Evolutionary conservation across 2,888 invertebrate species (phyloP), one percentile per base, ranked within the genome.

Genomic region (Oxystoma pomonae): DNA sequence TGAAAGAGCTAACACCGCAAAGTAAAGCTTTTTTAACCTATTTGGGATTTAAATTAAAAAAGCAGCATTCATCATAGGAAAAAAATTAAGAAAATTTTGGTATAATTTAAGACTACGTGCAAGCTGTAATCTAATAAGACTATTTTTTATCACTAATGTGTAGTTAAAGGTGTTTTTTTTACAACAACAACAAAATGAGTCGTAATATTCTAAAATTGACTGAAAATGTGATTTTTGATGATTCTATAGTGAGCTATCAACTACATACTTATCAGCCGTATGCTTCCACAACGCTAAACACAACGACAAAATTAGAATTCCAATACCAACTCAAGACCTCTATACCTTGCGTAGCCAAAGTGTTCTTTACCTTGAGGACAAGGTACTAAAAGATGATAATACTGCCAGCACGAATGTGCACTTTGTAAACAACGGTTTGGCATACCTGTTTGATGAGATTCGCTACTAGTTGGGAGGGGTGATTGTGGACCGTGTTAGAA

Each of bases 241-340:
- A 71, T 57, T 66, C 65, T 9, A 69, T 74, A 60, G 65, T 65
- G 55, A 67, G 68, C 63, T 66, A 65, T 62, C 69, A 75, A 61
- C 68, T 70, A 63, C 74, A 71, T 59, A 68, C 67, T 16, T 73
- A 75, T 68, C 68, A 69, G 65, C 72, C 74, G 59, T 73, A 73
- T 65, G 63, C 70, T 56, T 61, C 68, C n/a, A 62, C 67, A 20
- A 65, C 65, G 58, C 69, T 66, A 60, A 69, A 74, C 61, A 72
- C 56, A 76, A 72, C 66, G 75, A 75, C 74, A 73, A 75, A 70
- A 74, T 75, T 21, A 63, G 73, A n/a, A 74, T 76, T 55, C 70
- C 72, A 16, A 70, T 75, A 53, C 71, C 75, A 68, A 71, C 74
- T 52, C 68, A 70, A 57, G 60, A 53, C n/a, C 19, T 71, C 20